Percentiles rank a stretch among this genome's conserved stretches.
These are phyloP conservation scores for Ips nitidus DNA, from an alignment of 1,140 invertebrate genomes.

Conservation along the genomic window DNA sequence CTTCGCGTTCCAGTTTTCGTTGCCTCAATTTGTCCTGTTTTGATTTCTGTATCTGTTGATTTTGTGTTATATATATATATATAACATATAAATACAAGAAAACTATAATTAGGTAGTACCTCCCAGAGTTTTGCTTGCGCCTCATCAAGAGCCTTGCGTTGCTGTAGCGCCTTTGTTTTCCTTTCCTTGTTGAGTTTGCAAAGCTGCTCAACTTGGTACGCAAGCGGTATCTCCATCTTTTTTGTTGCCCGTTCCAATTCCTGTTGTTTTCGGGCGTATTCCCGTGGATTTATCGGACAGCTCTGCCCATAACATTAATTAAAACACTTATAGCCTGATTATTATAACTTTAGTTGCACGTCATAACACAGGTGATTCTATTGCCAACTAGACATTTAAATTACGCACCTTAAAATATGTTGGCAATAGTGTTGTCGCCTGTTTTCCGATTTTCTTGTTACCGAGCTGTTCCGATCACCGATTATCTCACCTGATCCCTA, in stretches of 20 bases:
- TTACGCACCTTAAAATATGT: no score
- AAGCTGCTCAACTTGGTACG: slow-evolving; percentile 55
- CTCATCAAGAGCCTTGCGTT: slow-evolving; percentile 60
- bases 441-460: no score
- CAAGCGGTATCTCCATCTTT: slow-evolving; percentile 46
- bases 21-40: slow-evolving; percentile 57
- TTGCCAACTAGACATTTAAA: no score
- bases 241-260: slow-evolving; percentile 53
- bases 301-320: slow-evolving; percentile 4
- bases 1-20: slow-evolving; percentile 55
- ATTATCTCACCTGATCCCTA: no score
- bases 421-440: no score
- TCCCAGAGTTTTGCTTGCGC: slow-evolving; percentile 58
- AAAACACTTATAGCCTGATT: no score
- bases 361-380: no score
- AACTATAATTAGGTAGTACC: slow-evolving; percentile 50
- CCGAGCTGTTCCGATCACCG: no score
- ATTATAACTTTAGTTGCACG: no score
- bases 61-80: no score
- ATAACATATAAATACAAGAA: not conserved
- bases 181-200: slow-evolving; percentile 61
- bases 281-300: slow-evolving; percentile 30
- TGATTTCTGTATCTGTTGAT: slow-evolving; percentile 21
- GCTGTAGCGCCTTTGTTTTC: slow-evolving; percentile 59
- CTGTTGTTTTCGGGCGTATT: slow-evolving; percentile 26